Conservation (phyloP, 2,888 invertebrate species). For the Nomada ferruginata region DNA sequence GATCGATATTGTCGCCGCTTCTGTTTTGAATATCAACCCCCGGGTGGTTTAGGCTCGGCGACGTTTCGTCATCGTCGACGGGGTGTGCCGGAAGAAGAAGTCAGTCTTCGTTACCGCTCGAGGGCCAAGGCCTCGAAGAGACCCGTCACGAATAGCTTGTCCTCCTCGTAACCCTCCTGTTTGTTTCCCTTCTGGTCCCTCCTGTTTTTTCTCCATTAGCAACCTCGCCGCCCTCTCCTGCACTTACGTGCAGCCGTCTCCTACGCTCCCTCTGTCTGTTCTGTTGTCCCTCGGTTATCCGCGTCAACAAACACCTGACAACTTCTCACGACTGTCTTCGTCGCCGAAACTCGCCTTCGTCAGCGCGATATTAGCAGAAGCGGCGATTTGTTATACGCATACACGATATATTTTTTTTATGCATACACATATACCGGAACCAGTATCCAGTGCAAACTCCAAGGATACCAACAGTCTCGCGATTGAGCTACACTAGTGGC, state of each 20-base stretch:
- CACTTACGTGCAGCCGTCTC: conserved; percentile 9
- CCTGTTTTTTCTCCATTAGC: conserved; percentile 78
- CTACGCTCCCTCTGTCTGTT: background rate
- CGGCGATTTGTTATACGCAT: background rate
- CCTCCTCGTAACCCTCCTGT: conserved; percentile 62
- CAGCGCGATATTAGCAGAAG: conserved; percentile 14
- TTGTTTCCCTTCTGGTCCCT: conserved; percentile 74
- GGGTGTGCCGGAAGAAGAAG: conserved; percentile 46
- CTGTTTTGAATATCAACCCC: conserved; percentile 51
- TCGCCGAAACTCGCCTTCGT: conserved; percentile 20
- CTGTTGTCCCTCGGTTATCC: conserved; percentile 65
- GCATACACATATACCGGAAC: too few relatives aligned
- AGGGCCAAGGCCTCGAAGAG: conserved; percentile 39
- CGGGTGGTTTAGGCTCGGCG: conserved; percentile 8
- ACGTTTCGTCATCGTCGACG: conserved; percentile 45
- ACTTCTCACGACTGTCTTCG: conserved; percentile 64
- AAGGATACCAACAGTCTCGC: background rate
- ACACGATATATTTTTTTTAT: too few relatives aligned
- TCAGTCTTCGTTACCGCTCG: conserved; percentile 52
- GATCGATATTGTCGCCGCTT: conserved; percentile 43
- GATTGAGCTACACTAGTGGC: background rate
- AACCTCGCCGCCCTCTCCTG: conserved; percentile 57
- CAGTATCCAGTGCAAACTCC: background rate
- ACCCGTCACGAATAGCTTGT: conserved; percentile 46
- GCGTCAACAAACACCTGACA: conserved; percentile 73